These are phyloP conservation scores for Eilema sororculum DNA, from an alignment of 2,888 invertebrate species.

Conservation along the genomic window DNA sequence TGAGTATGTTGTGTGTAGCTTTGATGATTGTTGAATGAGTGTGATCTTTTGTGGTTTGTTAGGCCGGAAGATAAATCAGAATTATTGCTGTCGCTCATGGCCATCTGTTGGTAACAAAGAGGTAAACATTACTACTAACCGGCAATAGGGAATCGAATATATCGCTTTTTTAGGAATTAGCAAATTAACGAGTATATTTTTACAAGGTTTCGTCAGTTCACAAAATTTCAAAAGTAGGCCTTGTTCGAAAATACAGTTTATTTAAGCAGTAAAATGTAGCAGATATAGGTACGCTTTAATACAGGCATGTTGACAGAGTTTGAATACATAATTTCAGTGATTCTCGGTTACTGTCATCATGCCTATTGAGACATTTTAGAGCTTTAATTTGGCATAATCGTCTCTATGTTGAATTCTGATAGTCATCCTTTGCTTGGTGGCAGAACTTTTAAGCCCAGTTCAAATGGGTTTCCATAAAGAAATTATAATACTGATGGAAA, in stretches of 20 bases:
- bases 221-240: constrained; percentile 56
- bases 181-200: constrained; percentile 30
- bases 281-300: constrained; percentile 12
- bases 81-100: constrained; percentile 87
- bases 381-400: neutral
- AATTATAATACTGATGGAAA: constrained; percentile 48
- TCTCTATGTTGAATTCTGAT: neutral
- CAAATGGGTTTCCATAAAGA: constrained; percentile 54
- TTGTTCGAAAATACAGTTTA: constrained; percentile 57
- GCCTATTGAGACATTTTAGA: neutral
- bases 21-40: constrained; percentile 90
- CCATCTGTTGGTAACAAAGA: constrained; percentile 85
- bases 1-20: constrained; percentile 89
- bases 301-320: neutral
- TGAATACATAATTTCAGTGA: neutral
- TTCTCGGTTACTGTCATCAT: neutral
- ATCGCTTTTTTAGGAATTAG: constrained; percentile 23
- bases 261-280: constrained; percentile 54
- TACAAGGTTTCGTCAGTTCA: constrained; percentile 44
- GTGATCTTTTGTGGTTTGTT: constrained; percentile 90
- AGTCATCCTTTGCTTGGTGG: constrained; percentile 9
- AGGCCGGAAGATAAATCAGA: constrained; percentile 82
- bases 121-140: constrained; percentile 21
- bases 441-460: constrained; percentile 50
- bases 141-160: constrained; percentile 5